Percentiles rank a stretch among this genome's conserved stretches.
Conservation (phyloP, 2,888 invertebrate genomes). For the Brachyptera putata region DNA sequence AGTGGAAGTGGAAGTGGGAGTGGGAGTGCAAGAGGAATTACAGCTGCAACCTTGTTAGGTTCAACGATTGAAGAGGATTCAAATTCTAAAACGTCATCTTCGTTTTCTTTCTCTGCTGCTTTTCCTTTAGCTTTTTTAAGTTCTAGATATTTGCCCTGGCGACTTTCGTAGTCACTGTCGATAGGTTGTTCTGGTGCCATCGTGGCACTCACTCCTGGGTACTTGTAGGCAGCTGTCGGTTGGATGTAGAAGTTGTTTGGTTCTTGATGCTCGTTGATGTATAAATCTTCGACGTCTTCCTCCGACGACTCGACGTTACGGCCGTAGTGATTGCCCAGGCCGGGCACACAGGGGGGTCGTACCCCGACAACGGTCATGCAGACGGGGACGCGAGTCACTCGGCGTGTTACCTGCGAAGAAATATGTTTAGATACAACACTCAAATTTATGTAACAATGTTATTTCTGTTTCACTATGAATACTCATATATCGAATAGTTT, state of each 20-base stretch:
- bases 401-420: constrained; percentile 35
- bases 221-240: constrained; percentile 26
- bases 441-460: no score
- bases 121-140: neutral
- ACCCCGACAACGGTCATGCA: constrained; percentile 35
- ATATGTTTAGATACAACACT: no score
- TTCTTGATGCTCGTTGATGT: no score
- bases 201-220: neutral
- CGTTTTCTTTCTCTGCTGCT: neutral
- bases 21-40: no score
- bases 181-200: neutral
- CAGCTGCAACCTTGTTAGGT: constrained; percentile 4
- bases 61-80: neutral
- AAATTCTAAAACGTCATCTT: neutral
- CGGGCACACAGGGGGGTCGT: constrained; percentile 33
- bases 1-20: no score
- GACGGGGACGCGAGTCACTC: constrained; percentile 35
- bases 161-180: neutral
- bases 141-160: constrained; percentile 10
- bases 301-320: neutral
- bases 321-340: neutral
- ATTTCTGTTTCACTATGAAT: no score
- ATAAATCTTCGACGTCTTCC: constrained; percentile 22
- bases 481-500: no score
- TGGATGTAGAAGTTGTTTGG: constrained; percentile 26